phyloP scores from a whole-genome alignment of 2,797 vertebrate genomes.

The Leontopithecus rosalia region DNA sequence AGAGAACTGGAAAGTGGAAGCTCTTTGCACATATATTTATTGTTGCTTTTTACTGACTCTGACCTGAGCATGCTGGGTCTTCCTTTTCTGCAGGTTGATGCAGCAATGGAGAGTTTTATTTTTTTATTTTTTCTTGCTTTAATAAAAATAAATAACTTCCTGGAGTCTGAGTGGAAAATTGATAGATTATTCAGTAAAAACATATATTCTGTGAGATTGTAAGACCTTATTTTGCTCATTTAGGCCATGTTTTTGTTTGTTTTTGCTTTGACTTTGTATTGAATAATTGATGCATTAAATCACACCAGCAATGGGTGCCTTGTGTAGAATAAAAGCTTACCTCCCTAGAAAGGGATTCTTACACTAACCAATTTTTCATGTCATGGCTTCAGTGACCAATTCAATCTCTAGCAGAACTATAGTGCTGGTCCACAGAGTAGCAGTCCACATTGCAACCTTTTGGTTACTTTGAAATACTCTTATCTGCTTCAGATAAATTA shows the following conservation, averaged over 20 bases:
- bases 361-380: not conserved
- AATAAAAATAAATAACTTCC: not conserved
- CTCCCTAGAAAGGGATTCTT: not conserved
- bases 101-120: not conserved
- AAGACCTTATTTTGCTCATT: not conserved
- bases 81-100: not conserved
- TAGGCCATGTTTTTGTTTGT: not conserved
- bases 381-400: not conserved
- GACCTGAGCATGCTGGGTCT: not conserved
- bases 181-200: not conserved
- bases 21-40: not conserved
- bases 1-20: not conserved
- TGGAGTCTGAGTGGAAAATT: not conserved
- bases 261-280: slow-evolving; percentile 30
- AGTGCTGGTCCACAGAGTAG: not conserved
- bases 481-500: slow-evolving; percentile 36
- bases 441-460: not conserved
- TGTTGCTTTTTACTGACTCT: not conserved
- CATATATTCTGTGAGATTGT: not conserved
- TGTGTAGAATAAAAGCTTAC: not conserved
- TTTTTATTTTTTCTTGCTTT: too few species aligned
- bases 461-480: slow-evolving; percentile 36
- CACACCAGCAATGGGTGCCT: not conserved
- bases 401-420: not conserved
- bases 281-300: not conserved